A percentile compares a stretch with the other conserved stretches of the same genome.
Evolutionary conservation across 2,113 vertebrate species (phyloP).

Genomic region (Falcunculus frontatus): DNA sequence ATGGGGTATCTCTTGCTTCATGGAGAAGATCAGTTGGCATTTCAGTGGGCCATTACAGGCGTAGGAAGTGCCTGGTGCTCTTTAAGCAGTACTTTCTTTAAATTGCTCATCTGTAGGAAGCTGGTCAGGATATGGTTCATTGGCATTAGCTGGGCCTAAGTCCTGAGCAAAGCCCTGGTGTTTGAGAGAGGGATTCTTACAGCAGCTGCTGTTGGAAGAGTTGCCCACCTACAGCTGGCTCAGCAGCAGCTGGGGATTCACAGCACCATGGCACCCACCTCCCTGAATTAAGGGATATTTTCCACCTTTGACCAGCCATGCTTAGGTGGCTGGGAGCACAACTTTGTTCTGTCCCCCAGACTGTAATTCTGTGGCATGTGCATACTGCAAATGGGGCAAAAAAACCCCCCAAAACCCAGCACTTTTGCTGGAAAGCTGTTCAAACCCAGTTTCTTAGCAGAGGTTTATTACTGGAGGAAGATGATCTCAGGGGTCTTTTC

Average conservation of each 20-base stretch:
- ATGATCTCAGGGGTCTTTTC: neutral
- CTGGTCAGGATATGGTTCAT: neutral
- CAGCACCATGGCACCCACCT: neutral
- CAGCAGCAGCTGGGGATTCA: neutral
- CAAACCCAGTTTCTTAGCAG: neutral
- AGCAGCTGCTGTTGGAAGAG: neutral
- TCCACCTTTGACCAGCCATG: neutral
- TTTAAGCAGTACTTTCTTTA: neutral
- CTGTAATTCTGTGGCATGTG: neutral
- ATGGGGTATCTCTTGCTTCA: neutral
- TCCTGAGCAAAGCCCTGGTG: neutral
- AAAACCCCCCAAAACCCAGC: rapidly evolving
- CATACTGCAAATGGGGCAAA: neutral
- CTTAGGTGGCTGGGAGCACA: neutral
- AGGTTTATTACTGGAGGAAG: neutral
- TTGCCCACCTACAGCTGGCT: neutral
- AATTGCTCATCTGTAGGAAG: neutral
- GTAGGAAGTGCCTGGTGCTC: neutral
- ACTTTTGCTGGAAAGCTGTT: neutral
- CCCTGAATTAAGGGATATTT: neutral
- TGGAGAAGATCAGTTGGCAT: neutral
- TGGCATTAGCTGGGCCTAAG: neutral
- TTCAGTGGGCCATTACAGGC: neutral
- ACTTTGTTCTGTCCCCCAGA: neutral
- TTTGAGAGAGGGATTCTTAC: neutral